Evolutionary conservation across 2,888 invertebrate genomes (phyloP).

Genomic region (Drosophila sordidula): DNA sequence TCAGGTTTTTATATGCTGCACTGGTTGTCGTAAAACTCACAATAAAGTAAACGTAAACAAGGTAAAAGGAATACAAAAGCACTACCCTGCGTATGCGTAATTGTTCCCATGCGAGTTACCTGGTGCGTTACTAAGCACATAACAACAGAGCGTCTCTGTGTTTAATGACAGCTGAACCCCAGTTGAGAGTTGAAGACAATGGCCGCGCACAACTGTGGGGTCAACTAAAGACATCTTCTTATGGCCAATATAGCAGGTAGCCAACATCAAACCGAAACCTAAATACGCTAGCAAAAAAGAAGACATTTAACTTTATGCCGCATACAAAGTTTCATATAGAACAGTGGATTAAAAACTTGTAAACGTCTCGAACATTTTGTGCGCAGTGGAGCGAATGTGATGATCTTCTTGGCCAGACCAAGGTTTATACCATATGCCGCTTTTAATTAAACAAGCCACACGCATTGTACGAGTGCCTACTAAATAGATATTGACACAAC

Average conservation of each 20-base stretch:
- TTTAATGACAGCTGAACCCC: slow-evolving; percentile 41
- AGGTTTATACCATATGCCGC: slow-evolving; percentile 41
- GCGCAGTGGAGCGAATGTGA: slow-evolving; percentile 31
- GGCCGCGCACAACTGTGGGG: slow-evolving; percentile 7
- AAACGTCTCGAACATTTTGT: slow-evolving; percentile 17
- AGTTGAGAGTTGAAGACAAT: slow-evolving; percentile 22
- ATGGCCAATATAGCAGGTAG: slow-evolving; percentile 3
- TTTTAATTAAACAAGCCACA: slow-evolving; percentile 65
- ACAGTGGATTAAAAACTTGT: slow-evolving; percentile 14
- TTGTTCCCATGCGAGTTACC: slow-evolving; percentile 62
- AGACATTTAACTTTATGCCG: neutral
- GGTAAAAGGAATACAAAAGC: slow-evolving; percentile 31
- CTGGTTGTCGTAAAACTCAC: slow-evolving; percentile 73
- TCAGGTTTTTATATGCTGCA: slow-evolving; percentile 65
- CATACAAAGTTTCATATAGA: slow-evolving; percentile 6
- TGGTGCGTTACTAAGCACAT: slow-evolving; percentile 21
- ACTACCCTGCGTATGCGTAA: slow-evolving; percentile 71
- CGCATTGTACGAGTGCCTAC: slow-evolving; percentile 34
- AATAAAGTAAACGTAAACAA: slow-evolving; percentile 75
- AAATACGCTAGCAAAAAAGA: slow-evolving; percentile 1
- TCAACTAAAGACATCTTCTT: slow-evolving; percentile 9
- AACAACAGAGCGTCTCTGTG: slow-evolving; percentile 16
- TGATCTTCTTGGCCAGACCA: slow-evolving; percentile 19
- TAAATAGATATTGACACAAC: slow-evolving; percentile 74
- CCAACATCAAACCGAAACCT: neutral